Evolutionary conservation across 2,888 invertebrate species (phyloP), one percentile per base, ranked within the genome.

Genomic region (Heliconius aoede): DNA sequence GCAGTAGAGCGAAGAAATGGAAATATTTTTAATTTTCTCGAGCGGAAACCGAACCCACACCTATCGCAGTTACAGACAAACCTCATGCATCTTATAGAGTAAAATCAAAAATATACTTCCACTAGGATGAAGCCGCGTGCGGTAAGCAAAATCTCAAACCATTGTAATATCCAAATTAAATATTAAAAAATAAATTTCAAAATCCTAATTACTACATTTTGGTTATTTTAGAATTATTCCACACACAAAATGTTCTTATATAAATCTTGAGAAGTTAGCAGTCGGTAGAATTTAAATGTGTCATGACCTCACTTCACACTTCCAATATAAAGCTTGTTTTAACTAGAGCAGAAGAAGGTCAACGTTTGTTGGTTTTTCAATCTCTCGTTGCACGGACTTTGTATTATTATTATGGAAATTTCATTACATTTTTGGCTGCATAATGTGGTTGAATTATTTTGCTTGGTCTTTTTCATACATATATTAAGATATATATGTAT

Each of bases 281-380:
- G 71, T 77, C 40, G 40, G 73, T 69, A 58, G 62, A 32, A 68
- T 76, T 74, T 76, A 78, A 78, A 76, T 72, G 72, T 79, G 77
- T 79, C 79, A 76, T 69, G 78, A 79, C 76, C 76, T 78, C 76
- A 78, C 76, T 79, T 79, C 73, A 79, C 78, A 79, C 76, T 76
- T 79, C 74, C 72, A 72, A 79, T 76, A 76, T 74, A 76, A 78
- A 79, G 69, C 74, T 71, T 61, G 71, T 62, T 73, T 67, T 78
- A 76, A 78, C 72, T 78, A 74, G 78, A 78, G 73, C 78, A 72
- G 46, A 46, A 73, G 72, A 76, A 74, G 76, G 74, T 80, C 76
- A 72, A 76, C 46, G 58, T 74, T 76, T 78, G 77, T 76, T 76
- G 76, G 64, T 69, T 73, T 76, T 76, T 74, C 78, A 72, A 72